Evolutionary conservation across 2,113 vertebrate species (phyloP), one percentile per base, ranked within the genome.

Genomic region (Pseudolaguvia tuberculata): DNA sequence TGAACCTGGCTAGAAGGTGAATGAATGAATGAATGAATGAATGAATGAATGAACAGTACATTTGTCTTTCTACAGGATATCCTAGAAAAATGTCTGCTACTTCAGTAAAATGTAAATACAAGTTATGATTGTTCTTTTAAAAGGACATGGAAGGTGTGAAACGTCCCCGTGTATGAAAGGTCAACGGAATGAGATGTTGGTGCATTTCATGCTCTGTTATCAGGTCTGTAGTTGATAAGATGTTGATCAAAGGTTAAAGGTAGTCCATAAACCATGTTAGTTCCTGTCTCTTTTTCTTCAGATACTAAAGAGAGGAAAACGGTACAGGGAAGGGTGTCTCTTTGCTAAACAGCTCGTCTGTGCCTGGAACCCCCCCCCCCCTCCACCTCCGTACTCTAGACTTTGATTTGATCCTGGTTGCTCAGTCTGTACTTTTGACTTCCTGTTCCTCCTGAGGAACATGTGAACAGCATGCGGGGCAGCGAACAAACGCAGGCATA

Each of bases 231-330:
- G 62, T 20, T 53, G 80, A 82, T 82, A 82, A 79, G 51, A 20
- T 31, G 51, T 25, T 12, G 70, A 23, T 73, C 80, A 82, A 82
- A 82, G 77, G 80, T 79, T 68, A 25, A 7, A 73, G 56, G 27
- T 21, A 47, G 55, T 55, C 47, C 48, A 42, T 58, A 72, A 63
- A 73, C 45, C 74, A 50, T 25, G 39, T 42, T 42, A 1, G 39
- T 42, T 8, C 39, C 45, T 65, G 39, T 25, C 9, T 59, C 65
- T 39, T 23, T 29, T 42, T 59, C 31, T 29, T 52, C 13, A 52
- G 62, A 27, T 2, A 17, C 51, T 48, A 0, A 1, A 9, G 65
- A 59, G 65, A n/a, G 57, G 18, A 68, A n/a, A 1, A 14, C 8
- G n/a, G 29, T 39, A 47, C 14, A 55, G 62, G 21, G 35, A 27